These are phyloP conservation scores for Macquaria australasica DNA, from an alignment of 2,113 vertebrate genomes.

Conservation along the genomic window DNA sequence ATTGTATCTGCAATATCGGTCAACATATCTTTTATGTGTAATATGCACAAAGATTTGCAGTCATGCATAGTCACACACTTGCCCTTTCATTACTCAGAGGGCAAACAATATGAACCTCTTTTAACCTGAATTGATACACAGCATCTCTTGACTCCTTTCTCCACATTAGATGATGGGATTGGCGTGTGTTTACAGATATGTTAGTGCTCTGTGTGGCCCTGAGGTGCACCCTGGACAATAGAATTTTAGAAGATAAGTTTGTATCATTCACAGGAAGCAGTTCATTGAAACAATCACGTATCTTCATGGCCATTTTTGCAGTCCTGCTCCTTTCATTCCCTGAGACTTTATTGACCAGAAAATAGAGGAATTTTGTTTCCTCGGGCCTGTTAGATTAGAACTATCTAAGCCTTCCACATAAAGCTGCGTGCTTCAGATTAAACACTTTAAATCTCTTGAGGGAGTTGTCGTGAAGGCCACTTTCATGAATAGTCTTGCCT, in stretches of 20 bases:
- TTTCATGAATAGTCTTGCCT: constrained; percentile 48
- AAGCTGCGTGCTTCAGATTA: constrained; percentile 51
- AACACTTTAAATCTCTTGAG: constrained; percentile 59
- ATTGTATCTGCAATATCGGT: not conserved
- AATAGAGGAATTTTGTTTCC: constrained; percentile 49
- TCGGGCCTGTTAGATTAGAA: constrained; percentile 51
- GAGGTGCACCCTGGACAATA: not conserved
- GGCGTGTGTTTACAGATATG: constrained; percentile 1
- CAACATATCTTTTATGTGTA: constrained; percentile 7
- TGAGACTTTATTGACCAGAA: constrained; percentile 53
- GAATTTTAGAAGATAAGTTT: constrained; percentile 46
- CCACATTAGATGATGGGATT: constrained; percentile 37
- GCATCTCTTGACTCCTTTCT: constrained; percentile 22
- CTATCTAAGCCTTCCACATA: constrained; percentile 35
- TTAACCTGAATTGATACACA: constrained; percentile 63
- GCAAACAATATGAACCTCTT: constrained; percentile 60
- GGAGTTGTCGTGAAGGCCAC: constrained; percentile 43
- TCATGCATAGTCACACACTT: constrained; percentile 38
- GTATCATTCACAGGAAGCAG: constrained; percentile 30
- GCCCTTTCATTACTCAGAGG: constrained; percentile 49
- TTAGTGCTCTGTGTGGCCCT: not conserved
- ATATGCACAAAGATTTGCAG: constrained; percentile 35
- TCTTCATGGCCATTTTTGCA: constrained; percentile 20
- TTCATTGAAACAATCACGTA: constrained; percentile 39
- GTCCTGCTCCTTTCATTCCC: constrained; percentile 10